Percentiles rank a stretch among this genome's conserved stretches.
phyloP scores from a whole-genome alignment of 2,113 vertebrate species.

The Leiothrix lutea region DNA sequence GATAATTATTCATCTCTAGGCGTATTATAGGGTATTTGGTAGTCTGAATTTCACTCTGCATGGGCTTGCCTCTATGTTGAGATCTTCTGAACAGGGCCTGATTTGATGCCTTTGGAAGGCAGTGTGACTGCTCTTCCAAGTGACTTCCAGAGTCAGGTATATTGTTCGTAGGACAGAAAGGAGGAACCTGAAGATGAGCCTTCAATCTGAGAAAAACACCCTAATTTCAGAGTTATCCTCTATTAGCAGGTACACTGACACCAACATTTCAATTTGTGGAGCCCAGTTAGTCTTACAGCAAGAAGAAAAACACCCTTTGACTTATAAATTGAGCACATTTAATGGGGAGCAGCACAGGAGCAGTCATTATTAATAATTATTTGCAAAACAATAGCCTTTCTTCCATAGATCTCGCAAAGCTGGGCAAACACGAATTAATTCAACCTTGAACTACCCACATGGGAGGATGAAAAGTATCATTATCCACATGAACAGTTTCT shows the following conservation, averaged over 20 bases:
- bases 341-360: constrained; percentile 3
- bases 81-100: not conserved
- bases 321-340: constrained; percentile 36
- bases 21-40: not conserved
- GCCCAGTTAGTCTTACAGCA: not conserved
- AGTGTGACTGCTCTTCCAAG: not conserved
- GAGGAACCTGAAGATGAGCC: not conserved
- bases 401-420: constrained; percentile 16
- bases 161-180: not conserved
- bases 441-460: constrained; percentile 51
- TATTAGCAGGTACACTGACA: not conserved
- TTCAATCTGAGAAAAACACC: not conserved
- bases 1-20: not conserved
- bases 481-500: constrained; percentile 56
- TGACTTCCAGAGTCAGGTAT: not conserved
- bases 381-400: constrained; percentile 41
- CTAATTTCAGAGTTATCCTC: not conserved
- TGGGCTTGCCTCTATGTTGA: not conserved
- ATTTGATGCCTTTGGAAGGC: not conserved
- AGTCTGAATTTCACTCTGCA: not conserved
- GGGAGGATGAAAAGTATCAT: constrained; percentile 53
- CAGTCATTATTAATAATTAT: constrained; percentile 63
- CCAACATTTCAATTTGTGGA: not conserved
- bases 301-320: constrained; percentile 18
- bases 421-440: constrained; percentile 67